Conservation (phyloP, 2,113 vertebrate genomes). For the Calypte anna region DNA sequence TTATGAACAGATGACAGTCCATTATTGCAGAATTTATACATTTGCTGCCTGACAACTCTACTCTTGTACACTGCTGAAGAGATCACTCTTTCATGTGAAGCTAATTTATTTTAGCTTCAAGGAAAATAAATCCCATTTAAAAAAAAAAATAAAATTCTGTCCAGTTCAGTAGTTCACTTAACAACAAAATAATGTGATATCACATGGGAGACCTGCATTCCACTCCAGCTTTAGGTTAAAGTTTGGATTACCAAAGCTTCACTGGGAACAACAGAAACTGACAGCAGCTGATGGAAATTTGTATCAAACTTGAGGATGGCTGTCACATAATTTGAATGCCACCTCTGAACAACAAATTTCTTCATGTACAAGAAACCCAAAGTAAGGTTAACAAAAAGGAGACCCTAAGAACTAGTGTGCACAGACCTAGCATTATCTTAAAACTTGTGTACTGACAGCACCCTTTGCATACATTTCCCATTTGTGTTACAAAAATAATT, state of each 20-base stretch:
- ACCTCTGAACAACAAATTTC: background rate
- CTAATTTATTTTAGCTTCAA: constrained; percentile 22
- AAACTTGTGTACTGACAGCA: background rate
- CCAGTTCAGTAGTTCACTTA: constrained; percentile 8
- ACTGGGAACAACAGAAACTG: background rate
- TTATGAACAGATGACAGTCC: background rate
- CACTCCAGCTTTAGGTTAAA: background rate
- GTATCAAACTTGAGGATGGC: background rate
- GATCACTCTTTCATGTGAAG: constrained; percentile 16
- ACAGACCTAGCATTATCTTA: background rate
- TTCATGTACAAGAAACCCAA: background rate
- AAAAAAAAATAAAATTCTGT: background rate
- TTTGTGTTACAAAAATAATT: background rate
- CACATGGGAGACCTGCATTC: background rate
- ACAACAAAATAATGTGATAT: background rate
- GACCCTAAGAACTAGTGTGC: background rate
- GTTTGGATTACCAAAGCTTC: background rate
- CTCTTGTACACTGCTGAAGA: background rate
- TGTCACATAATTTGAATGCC: background rate
- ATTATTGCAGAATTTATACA: background rate
- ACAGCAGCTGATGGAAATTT: background rate
- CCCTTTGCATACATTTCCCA: background rate
- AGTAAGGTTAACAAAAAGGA: background rate
- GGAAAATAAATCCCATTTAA: constrained; percentile 2
- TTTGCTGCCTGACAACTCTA: background rate